Evolutionary conservation across 2,113 vertebrate genomes (phyloP), one percentile per base, ranked within the genome.

Genomic region (Okapia johnstoni): DNA sequence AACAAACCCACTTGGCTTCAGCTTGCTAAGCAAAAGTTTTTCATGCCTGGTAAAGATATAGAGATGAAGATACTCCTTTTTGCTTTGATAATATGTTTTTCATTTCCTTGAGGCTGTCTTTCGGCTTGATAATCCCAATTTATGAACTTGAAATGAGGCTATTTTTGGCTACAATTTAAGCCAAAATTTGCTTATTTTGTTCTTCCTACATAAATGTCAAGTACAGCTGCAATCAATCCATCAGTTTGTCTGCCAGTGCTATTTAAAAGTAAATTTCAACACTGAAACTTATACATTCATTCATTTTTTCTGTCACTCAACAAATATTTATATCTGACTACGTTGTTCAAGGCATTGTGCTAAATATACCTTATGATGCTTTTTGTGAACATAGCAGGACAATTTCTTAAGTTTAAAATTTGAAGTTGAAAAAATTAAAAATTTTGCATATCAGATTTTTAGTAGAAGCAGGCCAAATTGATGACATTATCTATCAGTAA

Each of bases 231-330:
- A 84, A 50, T 94, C 77, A 96, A 1, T 93, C 17, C 25, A 73
- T 86, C 43, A 80, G 3, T 96, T 88, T 80, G 23, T 84, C 48
- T 96, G 57, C 21, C 25, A 85, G 26, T 92, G 26, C 58, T 84
- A 80, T 52, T 87, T 89, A 92, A 96, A 97, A 97, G 61, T 63
- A 96, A 92, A 96, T 92, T 92, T 95, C 40, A 92, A 54, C 48
- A 85, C 28, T 77, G 46, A 94, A 94, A 13, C 16, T 48, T 96
- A 93, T 85, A 17, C 2, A 26, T 86, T 92, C 54, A 95, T 55
- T 97, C 14, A 61, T 96, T 93, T 96, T 84, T 88, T 97, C 91
- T 94, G 57, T 91, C 77, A 93, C 26, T 91, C 93, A 98, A 79
- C 36, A 81, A 79, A 55, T 79, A 90, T 85, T 94, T 94, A 85